phyloP scores from a whole-genome alignment of 2,888 invertebrate species.

The Clistopyga incitator region DNA sequence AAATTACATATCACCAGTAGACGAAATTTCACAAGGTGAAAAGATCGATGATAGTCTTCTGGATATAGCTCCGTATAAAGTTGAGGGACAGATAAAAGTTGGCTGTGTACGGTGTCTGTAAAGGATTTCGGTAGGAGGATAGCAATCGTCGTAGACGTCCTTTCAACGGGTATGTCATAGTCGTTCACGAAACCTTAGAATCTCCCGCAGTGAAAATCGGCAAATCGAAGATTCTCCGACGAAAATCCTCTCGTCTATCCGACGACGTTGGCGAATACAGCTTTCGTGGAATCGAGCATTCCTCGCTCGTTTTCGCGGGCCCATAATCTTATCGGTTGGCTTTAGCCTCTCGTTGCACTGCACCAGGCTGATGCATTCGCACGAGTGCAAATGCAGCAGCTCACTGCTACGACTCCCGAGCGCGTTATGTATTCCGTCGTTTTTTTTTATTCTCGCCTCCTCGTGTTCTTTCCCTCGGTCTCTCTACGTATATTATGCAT shows the following conservation, averaged over 20 bases:
- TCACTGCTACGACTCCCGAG: constrained; percentile 57
- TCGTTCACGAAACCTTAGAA: constrained; percentile 34
- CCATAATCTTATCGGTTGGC: constrained; percentile 67
- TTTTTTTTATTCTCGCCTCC: constrained; percentile 45
- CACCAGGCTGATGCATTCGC: constrained; percentile 54
- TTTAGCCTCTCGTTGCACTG: constrained; percentile 61
- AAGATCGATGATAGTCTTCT: constrained; percentile 24
- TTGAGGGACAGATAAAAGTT: constrained; percentile 35
- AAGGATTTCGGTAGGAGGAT: constrained; percentile 44
- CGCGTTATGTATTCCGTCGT: constrained; percentile 48
- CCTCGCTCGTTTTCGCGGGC: constrained; percentile 63
- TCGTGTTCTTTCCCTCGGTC: constrained; percentile 45
- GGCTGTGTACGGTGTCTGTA: constrained; percentile 6
- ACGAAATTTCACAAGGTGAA: constrained; percentile 19
- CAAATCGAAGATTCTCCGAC: constrained; percentile 45
- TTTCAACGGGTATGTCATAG: constrained; percentile 37
- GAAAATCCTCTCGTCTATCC: constrained; percentile 53
- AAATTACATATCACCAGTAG: background rate
- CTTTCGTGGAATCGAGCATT: constrained; percentile 52
- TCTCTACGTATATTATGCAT: constrained; percentile 28
- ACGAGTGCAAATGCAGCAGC: constrained; percentile 54
- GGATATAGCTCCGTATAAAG: constrained; percentile 36
- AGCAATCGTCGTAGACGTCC: constrained; percentile 37
- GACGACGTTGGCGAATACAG: constrained; percentile 37
- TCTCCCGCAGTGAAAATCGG: constrained; percentile 40